phyloP scores from a whole-genome alignment of 2,888 invertebrate genomes.

The Megamerina dolium region DNA sequence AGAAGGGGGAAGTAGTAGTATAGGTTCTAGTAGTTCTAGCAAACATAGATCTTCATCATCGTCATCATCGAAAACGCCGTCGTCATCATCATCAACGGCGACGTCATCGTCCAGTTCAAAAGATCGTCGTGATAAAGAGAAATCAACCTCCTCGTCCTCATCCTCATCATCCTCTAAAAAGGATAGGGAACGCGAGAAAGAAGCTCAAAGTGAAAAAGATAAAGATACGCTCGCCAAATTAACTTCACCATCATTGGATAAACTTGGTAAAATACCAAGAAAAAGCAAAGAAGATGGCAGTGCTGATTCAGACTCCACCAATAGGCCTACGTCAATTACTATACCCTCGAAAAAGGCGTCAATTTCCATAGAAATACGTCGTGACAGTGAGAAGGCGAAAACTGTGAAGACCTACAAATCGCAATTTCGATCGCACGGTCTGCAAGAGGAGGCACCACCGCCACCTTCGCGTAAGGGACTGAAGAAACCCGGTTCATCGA shows the following conservation, averaged over 20 bases:
- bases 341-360: slow-evolving; percentile 58
- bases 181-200: slow-evolving; percentile 30
- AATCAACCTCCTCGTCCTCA: slow-evolving; percentile 5
- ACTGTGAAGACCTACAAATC: slow-evolving; percentile 89
- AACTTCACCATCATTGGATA: slow-evolving; percentile 62
- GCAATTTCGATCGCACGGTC: slow-evolving; percentile 84
- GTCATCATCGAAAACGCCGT: slow-evolving; percentile 24
- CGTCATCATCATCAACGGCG: slow-evolving; percentile 25
- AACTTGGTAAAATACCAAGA: slow-evolving; percentile 74
- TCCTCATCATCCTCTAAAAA: slow-evolving; percentile 24
- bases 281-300: slow-evolving; percentile 52
- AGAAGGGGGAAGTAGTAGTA: slow-evolving; percentile 31
- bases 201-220: slow-evolving; percentile 59
- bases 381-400: slow-evolving; percentile 69
- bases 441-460: slow-evolving; percentile 83
- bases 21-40: slow-evolving; percentile 40
- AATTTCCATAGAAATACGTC: slow-evolving; percentile 75
- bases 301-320: slow-evolving; percentile 29
- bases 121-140: slow-evolving; percentile 40
- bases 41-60: slow-evolving; percentile 31
- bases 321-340: slow-evolving; percentile 41
- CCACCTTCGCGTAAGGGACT: slow-evolving; percentile 68
- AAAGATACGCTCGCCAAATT: slow-evolving; percentile 63
- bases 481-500: slow-evolving; percentile 54
- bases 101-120: slow-evolving; percentile 44